Percentiles rank a stretch among this genome's conserved stretches.
Conservation (phyloP, 2,888 invertebrate genomes). For the Oscheius myriophilus region DNA sequence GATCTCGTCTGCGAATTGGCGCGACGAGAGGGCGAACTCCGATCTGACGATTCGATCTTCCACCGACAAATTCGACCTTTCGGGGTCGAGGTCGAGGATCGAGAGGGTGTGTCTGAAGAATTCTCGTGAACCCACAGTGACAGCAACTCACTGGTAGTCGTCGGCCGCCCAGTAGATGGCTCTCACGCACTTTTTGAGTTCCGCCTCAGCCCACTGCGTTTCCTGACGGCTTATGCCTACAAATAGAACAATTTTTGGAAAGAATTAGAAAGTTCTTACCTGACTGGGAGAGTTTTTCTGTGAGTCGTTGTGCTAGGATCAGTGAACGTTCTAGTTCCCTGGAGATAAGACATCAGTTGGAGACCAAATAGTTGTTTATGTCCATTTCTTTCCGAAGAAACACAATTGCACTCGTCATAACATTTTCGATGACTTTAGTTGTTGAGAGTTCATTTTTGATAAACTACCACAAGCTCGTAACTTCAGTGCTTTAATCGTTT, state of each 20-base stretch:
- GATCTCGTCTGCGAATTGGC: slow-evolving; percentile 34
- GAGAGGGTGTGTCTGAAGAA: slow-evolving; percentile 30
- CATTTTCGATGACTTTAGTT: too few relatives aligned
- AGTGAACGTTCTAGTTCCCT: slow-evolving; percentile 30
- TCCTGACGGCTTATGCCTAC: slow-evolving; percentile 25
- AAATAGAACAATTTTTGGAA: neutral
- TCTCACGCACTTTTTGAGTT: slow-evolving; percentile 28
- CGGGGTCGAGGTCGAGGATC: slow-evolving; percentile 23
- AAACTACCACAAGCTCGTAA: too few relatives aligned
- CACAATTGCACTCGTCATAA: too few relatives aligned
- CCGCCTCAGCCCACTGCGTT: slow-evolving; percentile 28
- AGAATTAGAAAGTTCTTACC: slow-evolving; percentile 1
- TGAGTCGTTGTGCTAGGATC: slow-evolving; percentile 17
- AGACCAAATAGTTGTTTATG: neutral
- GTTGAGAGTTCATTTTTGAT: too few relatives aligned
- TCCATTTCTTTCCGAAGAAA: too few relatives aligned
- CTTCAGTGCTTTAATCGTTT: too few relatives aligned
- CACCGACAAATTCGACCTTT: slow-evolving; percentile 31
- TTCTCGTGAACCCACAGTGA: neutral
- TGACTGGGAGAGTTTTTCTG: slow-evolving; percentile 22
- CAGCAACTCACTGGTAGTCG: slow-evolving; percentile 29
- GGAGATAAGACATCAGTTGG: too few relatives aligned
- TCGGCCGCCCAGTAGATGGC: slow-evolving; percentile 31
- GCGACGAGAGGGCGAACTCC: slow-evolving; percentile 21
- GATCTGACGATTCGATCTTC: slow-evolving; percentile 34